A percentile compares a stretch with the other conserved stretches of the same genome.
These are phyloP conservation scores for Ernsta delagoae DNA, from an alignment of 2,888 invertebrate genomes.

Conservation along the genomic window DNA sequence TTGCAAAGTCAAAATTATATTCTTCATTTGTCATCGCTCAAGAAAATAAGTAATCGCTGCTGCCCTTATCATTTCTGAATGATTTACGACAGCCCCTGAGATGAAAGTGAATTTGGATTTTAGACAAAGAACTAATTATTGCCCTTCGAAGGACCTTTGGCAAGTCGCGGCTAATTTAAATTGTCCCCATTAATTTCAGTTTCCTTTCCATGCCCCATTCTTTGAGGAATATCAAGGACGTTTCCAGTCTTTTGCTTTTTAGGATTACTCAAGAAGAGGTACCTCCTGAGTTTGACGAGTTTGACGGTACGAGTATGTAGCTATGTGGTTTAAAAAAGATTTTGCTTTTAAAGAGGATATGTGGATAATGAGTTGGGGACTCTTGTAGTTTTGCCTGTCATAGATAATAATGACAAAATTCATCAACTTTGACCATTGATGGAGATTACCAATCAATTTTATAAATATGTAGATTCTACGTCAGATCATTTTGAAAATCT, in stretches of 20 bases:
- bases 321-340: no score
- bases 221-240: not conserved
- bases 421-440: no score
- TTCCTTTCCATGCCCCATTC: slow-evolving; percentile 2
- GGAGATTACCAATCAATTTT: no score
- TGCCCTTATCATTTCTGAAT: slow-evolving; percentile 40
- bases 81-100: slow-evolving; percentile 49
- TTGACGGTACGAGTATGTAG: no score
- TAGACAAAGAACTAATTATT: slow-evolving; percentile 71
- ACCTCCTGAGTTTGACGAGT: no score
- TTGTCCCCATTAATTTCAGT: slow-evolving; percentile 55
- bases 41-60: slow-evolving; percentile 32
- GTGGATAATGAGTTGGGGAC: no score
- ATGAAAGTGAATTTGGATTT: slow-evolving; percentile 55
- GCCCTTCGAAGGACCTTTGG: slow-evolving; percentile 60
- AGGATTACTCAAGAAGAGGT: not conserved
- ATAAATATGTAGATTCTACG: no score
- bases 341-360: no score
- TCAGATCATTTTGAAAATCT: no score
- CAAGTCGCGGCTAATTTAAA: slow-evolving; percentile 60
- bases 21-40: slow-evolving; percentile 31
- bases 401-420: no score
- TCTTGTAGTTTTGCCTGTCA: no score
- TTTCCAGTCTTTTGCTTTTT: not conserved
- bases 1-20: slow-evolving; percentile 25